Evolutionary conservation across 2,888 invertebrate species (phyloP), one percentile per base, ranked within the genome.

Genomic region (Cinara cedri): DNA sequence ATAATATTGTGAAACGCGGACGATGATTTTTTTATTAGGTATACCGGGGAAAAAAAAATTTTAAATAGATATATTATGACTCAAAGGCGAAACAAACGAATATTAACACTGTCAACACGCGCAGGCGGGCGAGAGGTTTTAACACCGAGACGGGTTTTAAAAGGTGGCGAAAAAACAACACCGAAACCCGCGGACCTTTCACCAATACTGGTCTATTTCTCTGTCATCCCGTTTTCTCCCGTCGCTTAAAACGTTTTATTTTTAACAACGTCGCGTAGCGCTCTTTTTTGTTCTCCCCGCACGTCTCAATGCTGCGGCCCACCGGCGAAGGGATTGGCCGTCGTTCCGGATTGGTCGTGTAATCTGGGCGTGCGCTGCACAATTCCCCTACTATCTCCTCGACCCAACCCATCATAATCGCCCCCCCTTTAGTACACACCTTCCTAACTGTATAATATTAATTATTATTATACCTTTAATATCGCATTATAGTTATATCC

Each of bases 21-120:
- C 60, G 76, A 78, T 78, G 76, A 78, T 78, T 78, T 70, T 78
- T 78, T 78, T 78, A 78, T 78, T 60, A n/a, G n/a, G n/a, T n/a
- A 21, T 60, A 34, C 60, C 60, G 21, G 55, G 21, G 10, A 19
- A 19, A 21, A 34, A 16, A 19, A 57, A 74, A n/a, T n/a, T n/a
- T n/a, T n/a, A 66, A 34, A 34, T 34, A 34, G 3, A 34, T 34
- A 34, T 34, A 34, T 34, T 19, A 54, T 42, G 44, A 57, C 51
- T 70, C 51, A 44, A n/a, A 62, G n/a, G 34, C 60, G 21, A 21
- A 34, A 74, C 51, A 21, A 34, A 63, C 42, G 62, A 74, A 74
- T 72, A 57, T 19, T 21, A 21, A 14, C 49, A n/a, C 76, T 78
- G 76, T 78, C 76, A 78, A 78, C 76, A 68, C 68, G 21, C 57